Evolutionary conservation across 2,888 invertebrate genomes (phyloP).

Genomic region (Actias luna): DNA sequence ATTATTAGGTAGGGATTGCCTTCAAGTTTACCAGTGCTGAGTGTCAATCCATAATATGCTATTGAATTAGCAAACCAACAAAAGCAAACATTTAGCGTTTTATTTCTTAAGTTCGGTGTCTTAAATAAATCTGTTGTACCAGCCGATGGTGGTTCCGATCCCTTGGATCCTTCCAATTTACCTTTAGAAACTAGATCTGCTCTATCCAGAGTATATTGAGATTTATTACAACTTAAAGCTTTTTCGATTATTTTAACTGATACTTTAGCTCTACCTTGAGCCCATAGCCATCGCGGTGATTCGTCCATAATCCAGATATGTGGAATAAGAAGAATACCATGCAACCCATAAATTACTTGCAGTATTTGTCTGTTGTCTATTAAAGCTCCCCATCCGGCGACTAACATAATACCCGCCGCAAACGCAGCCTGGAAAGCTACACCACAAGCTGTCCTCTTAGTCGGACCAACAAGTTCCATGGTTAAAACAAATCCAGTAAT

Average conservation of each 20-base stretch:
- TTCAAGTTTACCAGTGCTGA: conserved; percentile 90
- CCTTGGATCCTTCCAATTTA: conserved; percentile 69
- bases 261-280: conserved; percentile 87
- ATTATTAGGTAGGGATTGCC: conserved; percentile 91
- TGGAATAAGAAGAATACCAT: conserved; percentile 86
- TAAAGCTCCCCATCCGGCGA: conserved; percentile 91
- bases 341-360: conserved; percentile 91
- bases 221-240: conserved; percentile 88
- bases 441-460: conserved; percentile 90
- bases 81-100: conserved; percentile 90
- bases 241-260: conserved; percentile 88
- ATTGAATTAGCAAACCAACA: conserved; percentile 95
- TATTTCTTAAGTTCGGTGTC: conserved; percentile 89
- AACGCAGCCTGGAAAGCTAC: conserved; percentile 90
- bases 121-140: conserved; percentile 88
- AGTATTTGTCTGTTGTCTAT: conserved; percentile 87
- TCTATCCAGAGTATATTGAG: conserved; percentile 83
- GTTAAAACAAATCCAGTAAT: conserved; percentile 86
- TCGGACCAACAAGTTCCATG: conserved; percentile 92
- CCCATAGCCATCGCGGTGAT: conserved; percentile 94
- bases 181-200: conserved; percentile 85
- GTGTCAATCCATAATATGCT: conserved; percentile 91
- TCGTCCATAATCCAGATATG: conserved; percentile 96
- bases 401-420: conserved; percentile 90
- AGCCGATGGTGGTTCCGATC: conserved; percentile 66